Evolutionary conservation across 2,113 vertebrate genomes (phyloP).

Genomic region (Aramus guarauna): DNA sequence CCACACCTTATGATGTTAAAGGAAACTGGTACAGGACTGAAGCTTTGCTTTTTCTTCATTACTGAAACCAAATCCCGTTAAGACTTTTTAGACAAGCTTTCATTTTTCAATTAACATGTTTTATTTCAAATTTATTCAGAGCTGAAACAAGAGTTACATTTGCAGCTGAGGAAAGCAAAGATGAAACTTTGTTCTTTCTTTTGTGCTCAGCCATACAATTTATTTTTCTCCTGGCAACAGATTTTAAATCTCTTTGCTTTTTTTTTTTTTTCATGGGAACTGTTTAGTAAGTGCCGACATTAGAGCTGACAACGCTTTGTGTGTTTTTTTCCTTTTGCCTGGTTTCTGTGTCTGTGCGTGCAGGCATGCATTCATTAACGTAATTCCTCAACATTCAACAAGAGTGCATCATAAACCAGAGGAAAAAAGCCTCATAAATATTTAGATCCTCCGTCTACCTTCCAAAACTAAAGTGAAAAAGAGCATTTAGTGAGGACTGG

Average conservation of each 20-base stretch:
- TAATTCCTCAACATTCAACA: constrained; percentile 79
- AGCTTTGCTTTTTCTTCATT: not conserved
- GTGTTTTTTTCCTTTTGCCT: constrained; percentile 61
- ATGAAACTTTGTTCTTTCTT: constrained; percentile 70
- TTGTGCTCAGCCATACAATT: constrained; percentile 59
- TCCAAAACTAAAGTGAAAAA: constrained; percentile 61
- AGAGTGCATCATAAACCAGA: constrained; percentile 70
- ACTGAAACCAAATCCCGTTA: not conserved
- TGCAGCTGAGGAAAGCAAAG: constrained; percentile 56
- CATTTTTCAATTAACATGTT: constrained; percentile 48
- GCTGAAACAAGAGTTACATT: constrained; percentile 52
- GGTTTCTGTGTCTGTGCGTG: constrained; percentile 79
- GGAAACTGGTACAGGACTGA: not conserved
- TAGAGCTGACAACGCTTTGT: constrained; percentile 68
- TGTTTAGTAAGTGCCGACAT: constrained; percentile 65
- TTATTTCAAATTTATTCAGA: constrained; percentile 40
- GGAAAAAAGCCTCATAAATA: constrained; percentile 78
- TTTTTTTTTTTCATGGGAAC: constrained; percentile 73
- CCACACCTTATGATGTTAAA: not conserved
- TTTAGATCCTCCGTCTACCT: constrained; percentile 72
- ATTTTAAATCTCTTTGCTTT: constrained; percentile 59
- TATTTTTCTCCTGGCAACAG: constrained; percentile 75
- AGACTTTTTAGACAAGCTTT: not conserved
- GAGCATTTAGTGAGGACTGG: constrained; percentile 66
- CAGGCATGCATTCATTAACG: constrained; percentile 86